Evolutionary conservation across 2,888 invertebrate genomes (phyloP), one percentile per base, ranked within the genome.

Genomic region (Hydraecia micacea): DNA sequence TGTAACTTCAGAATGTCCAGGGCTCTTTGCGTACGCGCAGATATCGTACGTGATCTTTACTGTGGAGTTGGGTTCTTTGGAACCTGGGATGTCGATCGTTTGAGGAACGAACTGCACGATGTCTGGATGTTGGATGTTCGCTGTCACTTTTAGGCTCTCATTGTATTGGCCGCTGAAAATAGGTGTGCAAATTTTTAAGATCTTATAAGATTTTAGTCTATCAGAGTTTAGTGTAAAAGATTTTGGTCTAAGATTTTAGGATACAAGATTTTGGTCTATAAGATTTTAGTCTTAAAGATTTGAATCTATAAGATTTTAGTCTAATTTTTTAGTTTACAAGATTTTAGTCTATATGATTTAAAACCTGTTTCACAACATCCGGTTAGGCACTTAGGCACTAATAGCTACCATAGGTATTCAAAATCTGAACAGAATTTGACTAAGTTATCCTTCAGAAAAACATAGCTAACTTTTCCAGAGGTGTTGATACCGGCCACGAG

Each of bases 1-100:
- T 0, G 97, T 97, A 70, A 98, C 96, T 79, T 97, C 97, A 0
- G 98, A 97, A 90, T 98, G 97, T 66, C 98, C 98, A 1, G 98
- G 98, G 42, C 96, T 97, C 58, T 97, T 96, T 28, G 98, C 98
- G 73, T 97, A 95, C 0, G 97, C 96, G 89, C 95, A 96, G 62
- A 98, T 94, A 25, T 96, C 94, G 84, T 97, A 95, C 0, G 93
- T 91, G 86, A 94, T 94, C 84, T 94, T 90, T n/a, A 93, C 95
- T 0, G 92, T 91, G 2, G 91, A 83, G 75, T 95, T 93, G 2
- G 94, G 95, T 0, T 92, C 89, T 25, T 90, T 91, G 13, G 93
- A 90, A 0, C 93, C 94, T n/a, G 95, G 94, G 79, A 97, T 93
- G 58, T 92, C 93, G 5, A 97, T 91, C 2, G 91, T 92, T 0